Base-by-base conservation (phyloP, 2,888 invertebrate species). In the Drosophila quinaria region DNA sequence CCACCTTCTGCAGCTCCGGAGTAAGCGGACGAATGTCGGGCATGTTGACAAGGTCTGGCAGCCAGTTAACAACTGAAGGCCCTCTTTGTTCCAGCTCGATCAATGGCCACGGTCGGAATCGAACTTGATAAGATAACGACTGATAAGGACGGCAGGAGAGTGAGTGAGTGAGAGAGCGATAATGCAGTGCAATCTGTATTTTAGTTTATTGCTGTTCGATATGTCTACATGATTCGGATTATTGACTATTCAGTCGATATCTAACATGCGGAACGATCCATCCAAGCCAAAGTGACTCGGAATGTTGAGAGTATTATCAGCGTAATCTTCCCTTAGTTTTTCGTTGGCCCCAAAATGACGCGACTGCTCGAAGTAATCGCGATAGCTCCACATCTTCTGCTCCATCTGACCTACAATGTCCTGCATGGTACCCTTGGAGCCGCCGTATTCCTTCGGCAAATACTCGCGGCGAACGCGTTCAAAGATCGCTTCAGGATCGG, bases 391-490 rank as follows among this genome's bases (percentile, higher is more conserved):
- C 6, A 92, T 63, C 62, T 91, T 90, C 1, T 62, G 70, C 56
- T 91, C 90, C 93, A 92, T 92, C n/a, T 80, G 65, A 6, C 80
- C 69, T 8, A 89, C 80, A 10, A 92, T 90, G 11, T 91, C 90
- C 69, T 87, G 78, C 41, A 94, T 90, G 55, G 93, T 93, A 77
- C 94, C 94, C 56, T 93, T 94, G 22, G 93, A 93, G 29, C 96
- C 96, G 11, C 95, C 96, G 83, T 95, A 96, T 87, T 96, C 96
- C 9, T 89, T 91, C 0, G 96, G 96, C 47, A 96, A 91, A 47
- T 94, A 92, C 4, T 94, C 93, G 75, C 94, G 93, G 0, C 95
- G 94, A n/a, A 96, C 92, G 66, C 93, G 86, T 74, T 95, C 93
- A 80, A 94, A 94, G 70, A 96, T 92, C 13, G 94, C 94, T 4